Base-by-base conservation (phyloP, 2,113 vertebrate species). In the Eptesicus fuscus region DNA sequence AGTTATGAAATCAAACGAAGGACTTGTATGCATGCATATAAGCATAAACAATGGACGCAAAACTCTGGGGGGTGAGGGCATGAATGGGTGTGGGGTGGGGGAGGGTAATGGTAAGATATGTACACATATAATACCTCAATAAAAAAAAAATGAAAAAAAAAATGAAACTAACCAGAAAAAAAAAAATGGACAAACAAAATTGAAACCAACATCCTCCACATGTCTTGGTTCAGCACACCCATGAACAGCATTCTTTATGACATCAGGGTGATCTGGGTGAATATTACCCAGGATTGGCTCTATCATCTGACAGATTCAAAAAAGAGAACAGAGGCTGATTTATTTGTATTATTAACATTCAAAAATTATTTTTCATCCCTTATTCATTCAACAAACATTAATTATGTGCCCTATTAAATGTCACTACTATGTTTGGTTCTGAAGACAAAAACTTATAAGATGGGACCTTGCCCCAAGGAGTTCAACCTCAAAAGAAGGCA, bases 351-450 rank as follows among this genome's bases (percentile, higher is more conserved):
- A 65, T 83, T 71, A 84, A 88, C 53, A 90, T 42, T 83, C 56
- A 63, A 42, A 82, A 67, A 85, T 37, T 53, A 85, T 53, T 83
- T 65, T 63, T 93, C 84, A 47, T 61, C 82, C 49, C 37, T 59
- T 88, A 71, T 61, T 79, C 88, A 80, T 28, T 84, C 77, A 89
- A 92, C 65, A 90, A 93, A 93, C 44, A 61, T 51, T 80, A 95
- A 70, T 65, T 17, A 16, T 63, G 25, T 56, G 8, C 56, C 56
- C 22, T 67, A 67, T 59, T 87, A 92, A 76, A 76, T 14, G 22
- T 56, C 80, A 90, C 4, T 40, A 28, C 30, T 53, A 32, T 30
- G 44, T 61, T 84, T 73, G 23, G 23, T 35, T 91, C 70, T 82
- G 22, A 71, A 20, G 65, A 86, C 20, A 80, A 77, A 87, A 40